Conservation (phyloP, 1,140 invertebrate genomes). For the Dendroctonus valens region DNA sequence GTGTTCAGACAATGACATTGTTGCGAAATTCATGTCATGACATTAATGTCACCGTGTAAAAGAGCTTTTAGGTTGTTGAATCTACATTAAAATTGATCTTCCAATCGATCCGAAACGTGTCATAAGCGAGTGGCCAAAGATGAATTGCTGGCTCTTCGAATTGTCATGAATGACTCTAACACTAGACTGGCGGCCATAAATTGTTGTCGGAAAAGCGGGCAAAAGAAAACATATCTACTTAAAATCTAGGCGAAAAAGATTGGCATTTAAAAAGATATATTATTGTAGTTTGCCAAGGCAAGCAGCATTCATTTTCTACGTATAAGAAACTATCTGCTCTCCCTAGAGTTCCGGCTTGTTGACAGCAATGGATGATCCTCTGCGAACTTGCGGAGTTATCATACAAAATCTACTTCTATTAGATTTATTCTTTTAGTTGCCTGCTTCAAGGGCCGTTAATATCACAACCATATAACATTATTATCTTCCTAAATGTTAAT, state of each 20-base stretch:
- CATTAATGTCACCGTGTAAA: too few species aligned
- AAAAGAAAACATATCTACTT: constrained; percentile 16
- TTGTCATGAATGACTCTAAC: neutral
- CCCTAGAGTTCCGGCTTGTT: constrained; percentile 15
- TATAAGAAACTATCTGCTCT: constrained; percentile 25
- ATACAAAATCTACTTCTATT: constrained; percentile 13
- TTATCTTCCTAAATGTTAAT: too few species aligned
- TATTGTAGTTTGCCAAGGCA: constrained; percentile 24
- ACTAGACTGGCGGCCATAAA: constrained; percentile 7
- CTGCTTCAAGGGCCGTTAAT: neutral
- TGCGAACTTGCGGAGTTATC: constrained; percentile 6
- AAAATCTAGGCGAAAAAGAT: constrained; percentile 15
- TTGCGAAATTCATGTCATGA: too few species aligned
- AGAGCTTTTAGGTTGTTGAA: too few species aligned
- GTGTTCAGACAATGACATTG: too few species aligned
- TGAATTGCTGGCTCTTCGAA: too few species aligned
- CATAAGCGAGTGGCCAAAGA: too few species aligned
- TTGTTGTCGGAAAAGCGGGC: constrained; percentile 6
- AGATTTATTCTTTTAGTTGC: constrained; percentile 16
- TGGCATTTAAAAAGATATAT: constrained; percentile 33
- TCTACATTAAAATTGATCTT: too few species aligned
- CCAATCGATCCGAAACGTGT: too few species aligned
- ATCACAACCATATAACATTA: neutral
- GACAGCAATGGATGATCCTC: constrained; percentile 25
- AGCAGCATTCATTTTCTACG: constrained; percentile 21